Evolutionary conservation across 2,797 vertebrate genomes (phyloP).

Genomic region (Toxotes lorentzi): DNA sequence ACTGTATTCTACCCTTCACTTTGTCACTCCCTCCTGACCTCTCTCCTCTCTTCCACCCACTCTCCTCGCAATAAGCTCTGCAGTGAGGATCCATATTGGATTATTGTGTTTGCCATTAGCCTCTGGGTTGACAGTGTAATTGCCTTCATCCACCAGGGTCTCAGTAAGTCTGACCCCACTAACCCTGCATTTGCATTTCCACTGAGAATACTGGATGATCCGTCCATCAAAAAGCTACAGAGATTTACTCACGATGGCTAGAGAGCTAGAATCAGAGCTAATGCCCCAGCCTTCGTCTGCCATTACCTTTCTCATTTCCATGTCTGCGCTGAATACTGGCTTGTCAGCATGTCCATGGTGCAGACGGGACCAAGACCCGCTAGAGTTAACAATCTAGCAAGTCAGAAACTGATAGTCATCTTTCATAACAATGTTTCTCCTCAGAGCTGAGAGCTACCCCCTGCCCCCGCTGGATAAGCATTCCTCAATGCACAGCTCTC

Average conservation of each 20-base stretch:
- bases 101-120: slow-evolving; percentile 70
- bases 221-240: slow-evolving; percentile 29
- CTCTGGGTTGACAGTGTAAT: slow-evolving; percentile 69
- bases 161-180: slow-evolving; percentile 42
- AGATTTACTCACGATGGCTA: slow-evolving; percentile 1
- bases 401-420: slow-evolving; percentile 20
- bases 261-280: slow-evolving; percentile 1
- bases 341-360: neutral
- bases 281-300: neutral
- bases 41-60: slow-evolving; percentile 48
- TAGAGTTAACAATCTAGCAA: slow-evolving; percentile 8
- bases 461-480: neutral
- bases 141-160: slow-evolving; percentile 59
- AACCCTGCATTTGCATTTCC: slow-evolving; percentile 55
- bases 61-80: slow-evolving; percentile 31
- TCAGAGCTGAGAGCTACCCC: slow-evolving; percentile 2
- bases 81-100: slow-evolving; percentile 63
- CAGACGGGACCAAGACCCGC: slow-evolving; percentile 1
- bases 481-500: neutral
- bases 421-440: slow-evolving; percentile 11
- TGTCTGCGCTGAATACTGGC: neutral
- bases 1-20: slow-evolving; percentile 13
- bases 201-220: slow-evolving; percentile 24
- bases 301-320: neutral
- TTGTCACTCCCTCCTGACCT: slow-evolving; percentile 48